Evolutionary conservation across 1,140 invertebrate genomes (phyloP).

Genomic region (Brachionus manjavacas): DNA sequence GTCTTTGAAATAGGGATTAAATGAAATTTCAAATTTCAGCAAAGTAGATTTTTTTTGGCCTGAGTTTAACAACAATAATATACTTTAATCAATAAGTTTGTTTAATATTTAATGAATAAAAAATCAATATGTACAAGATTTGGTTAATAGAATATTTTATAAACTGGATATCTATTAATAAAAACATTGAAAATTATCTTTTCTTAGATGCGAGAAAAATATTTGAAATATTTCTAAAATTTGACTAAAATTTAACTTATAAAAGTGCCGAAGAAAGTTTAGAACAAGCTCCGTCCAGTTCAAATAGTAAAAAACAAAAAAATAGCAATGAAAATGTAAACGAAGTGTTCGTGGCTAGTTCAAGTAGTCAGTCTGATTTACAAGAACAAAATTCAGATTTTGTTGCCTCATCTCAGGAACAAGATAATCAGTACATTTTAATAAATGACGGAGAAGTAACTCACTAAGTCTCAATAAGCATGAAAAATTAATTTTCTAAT

Average conservation of each 20-base stretch:
- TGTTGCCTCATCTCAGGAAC: not conserved
- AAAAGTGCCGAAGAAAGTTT: not conserved
- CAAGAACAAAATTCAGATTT: not conserved
- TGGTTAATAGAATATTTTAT: too few species aligned
- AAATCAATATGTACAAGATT: too few species aligned
- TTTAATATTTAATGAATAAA: too few species aligned
- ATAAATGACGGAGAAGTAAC: not conserved
- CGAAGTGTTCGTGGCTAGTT: not conserved
- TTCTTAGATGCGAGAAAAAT: too few species aligned
- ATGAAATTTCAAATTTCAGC: too few species aligned
- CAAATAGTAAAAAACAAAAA: slow-evolving; percentile 36
- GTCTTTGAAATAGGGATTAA: too few species aligned
- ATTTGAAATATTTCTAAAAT: too few species aligned
- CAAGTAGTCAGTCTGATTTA: not conserved
- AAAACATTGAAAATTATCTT: too few species aligned
- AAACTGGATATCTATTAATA: too few species aligned
- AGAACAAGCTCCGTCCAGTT: not conserved
- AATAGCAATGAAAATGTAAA: not conserved
- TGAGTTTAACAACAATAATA: too few species aligned
- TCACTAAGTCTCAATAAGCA: not conserved
- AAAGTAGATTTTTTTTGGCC: too few species aligned
- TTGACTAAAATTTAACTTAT: not conserved
- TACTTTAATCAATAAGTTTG: too few species aligned
- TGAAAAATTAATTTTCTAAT: not conserved
- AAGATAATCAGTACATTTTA: slow-evolving; percentile 13